Evolutionary conservation across 2,888 invertebrate genomes (phyloP).

Genomic region (Pediacus dermestoides): DNA sequence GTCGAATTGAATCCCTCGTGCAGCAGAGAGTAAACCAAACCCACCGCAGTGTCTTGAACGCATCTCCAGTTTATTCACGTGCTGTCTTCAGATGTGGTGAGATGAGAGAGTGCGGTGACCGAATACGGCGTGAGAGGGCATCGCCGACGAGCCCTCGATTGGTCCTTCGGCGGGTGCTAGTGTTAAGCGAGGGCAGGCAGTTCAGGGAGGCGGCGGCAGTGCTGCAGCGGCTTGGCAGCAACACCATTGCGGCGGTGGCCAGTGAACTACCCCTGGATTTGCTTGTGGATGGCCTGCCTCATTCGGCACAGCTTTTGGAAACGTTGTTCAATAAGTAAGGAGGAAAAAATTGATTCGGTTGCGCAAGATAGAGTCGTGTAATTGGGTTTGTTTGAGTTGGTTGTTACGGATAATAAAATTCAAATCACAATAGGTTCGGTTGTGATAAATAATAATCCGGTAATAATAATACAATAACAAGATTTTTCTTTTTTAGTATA

Average conservation of each 20-base stretch:
- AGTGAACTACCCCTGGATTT: slow-evolving; percentile 81
- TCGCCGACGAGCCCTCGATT: slow-evolving; percentile 64
- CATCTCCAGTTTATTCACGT: slow-evolving; percentile 36
- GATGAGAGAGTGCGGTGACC: slow-evolving; percentile 70
- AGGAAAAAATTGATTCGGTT: too few relatives aligned
- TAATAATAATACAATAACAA: too few relatives aligned
- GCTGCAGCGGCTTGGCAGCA: slow-evolving; percentile 73
- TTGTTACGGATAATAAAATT: too few relatives aligned
- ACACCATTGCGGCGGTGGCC: slow-evolving; percentile 72
- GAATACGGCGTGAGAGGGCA: slow-evolving; percentile 63
- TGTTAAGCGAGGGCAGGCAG: slow-evolving; percentile 82
- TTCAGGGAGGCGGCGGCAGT: slow-evolving; percentile 88
- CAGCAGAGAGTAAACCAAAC: not conserved
- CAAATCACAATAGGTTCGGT: too few relatives aligned
- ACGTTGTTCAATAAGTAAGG: slow-evolving; percentile 70
- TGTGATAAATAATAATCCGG: too few relatives aligned
- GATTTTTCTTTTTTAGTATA: too few relatives aligned
- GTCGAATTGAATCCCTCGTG: slow-evolving; percentile 25
- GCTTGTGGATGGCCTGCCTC: slow-evolving; percentile 84
- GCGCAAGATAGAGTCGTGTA: too few relatives aligned
- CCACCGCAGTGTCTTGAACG: not conserved
- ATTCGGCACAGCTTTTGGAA: slow-evolving; percentile 81
- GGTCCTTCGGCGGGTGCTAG: slow-evolving; percentile 66
- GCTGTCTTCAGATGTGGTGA: slow-evolving; percentile 32
- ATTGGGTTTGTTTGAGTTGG: too few relatives aligned